Conservation (phyloP, 2,888 invertebrate genomes). For the Synergus itoensis region DNA sequence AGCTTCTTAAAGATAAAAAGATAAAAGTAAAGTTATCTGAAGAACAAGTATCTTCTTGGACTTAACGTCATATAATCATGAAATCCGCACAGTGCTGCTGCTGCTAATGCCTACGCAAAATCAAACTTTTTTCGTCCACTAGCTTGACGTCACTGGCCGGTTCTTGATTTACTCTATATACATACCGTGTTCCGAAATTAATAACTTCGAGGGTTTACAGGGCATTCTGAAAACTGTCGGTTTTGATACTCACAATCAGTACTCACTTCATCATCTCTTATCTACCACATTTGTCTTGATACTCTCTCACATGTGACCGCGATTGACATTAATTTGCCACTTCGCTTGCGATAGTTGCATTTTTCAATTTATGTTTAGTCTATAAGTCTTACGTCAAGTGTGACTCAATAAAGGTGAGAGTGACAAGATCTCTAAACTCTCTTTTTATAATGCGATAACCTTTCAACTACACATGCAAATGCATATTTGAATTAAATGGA, state of each 20-base stretch:
- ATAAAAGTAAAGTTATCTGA: neutral
- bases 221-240: no score
- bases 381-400: neutral
- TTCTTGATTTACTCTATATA: conserved; percentile 54
- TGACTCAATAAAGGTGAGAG: neutral
- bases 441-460: neutral
- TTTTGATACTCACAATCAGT: neutral
- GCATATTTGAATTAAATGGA: neutral
- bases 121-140: conserved; percentile 31
- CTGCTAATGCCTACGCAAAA: conserved; percentile 5
- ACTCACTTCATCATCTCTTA: neutral
- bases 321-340: neutral
- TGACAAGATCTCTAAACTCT: neutral
- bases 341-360: neutral
- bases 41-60: neutral
- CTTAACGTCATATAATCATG: neutral
- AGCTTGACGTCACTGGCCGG: conserved; percentile 57
- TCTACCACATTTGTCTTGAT: neutral
- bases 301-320: neutral
- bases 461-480: neutral
- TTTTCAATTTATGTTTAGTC: neutral
- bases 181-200: conserved; percentile 52
- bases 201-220: conserved; percentile 49
- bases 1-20: neutral
- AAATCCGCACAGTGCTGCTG: neutral